Base-by-base conservation (phyloP, 1,140 invertebrate genomes). In the Lycorma delicatula region DNA sequence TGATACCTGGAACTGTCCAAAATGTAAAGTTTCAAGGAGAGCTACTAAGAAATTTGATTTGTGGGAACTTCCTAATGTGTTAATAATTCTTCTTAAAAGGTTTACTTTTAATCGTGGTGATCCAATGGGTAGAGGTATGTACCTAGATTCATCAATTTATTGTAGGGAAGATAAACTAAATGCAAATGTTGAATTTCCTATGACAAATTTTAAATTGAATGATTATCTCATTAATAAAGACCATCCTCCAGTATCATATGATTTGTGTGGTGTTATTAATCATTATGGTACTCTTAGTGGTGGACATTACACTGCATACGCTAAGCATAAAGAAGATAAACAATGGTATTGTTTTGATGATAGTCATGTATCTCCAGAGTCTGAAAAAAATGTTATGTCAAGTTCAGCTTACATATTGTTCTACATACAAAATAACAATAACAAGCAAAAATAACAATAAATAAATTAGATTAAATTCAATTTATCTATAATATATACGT, bases 1-100 rank as follows among this genome's bases (percentile, higher is more conserved):
- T 20, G 23, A 44, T 44, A 44, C 41, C 2, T 44, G 41, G 41
- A 44, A 44, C n/a, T 44, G 41, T 44, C 41, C 41, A 16, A 44
- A 22, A 16, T 44, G 41, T 44, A 44, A 44, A 22, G 16, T 22
- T 5, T 44, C 41, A 13, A 22, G 18, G 18, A 22, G 41, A 44
- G 41, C 16, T 6, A 44, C 41, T 5, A 44, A 44, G 41, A 44
- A 44, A 18, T 44, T 44, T 22, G 41, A 44, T 13, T 16, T 44
- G 9, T 44, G 41, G 41, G 23, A 16, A 44, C 41, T 44, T 16
- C 41, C 41, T 22, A 44, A 44, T 18, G 41, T 44, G 18, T 22
- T 44, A 6, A 44, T 44, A 3, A 44, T 44, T 22, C 18, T 20
- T 18, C 23, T 44, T 16, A 44, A 44, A 18, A 16, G 41, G 11